Percentiles rank a stretch among this genome's conserved stretches.
Conservation (phyloP, 1,140 invertebrate genomes). For the Polyergus mexicanus region DNA sequence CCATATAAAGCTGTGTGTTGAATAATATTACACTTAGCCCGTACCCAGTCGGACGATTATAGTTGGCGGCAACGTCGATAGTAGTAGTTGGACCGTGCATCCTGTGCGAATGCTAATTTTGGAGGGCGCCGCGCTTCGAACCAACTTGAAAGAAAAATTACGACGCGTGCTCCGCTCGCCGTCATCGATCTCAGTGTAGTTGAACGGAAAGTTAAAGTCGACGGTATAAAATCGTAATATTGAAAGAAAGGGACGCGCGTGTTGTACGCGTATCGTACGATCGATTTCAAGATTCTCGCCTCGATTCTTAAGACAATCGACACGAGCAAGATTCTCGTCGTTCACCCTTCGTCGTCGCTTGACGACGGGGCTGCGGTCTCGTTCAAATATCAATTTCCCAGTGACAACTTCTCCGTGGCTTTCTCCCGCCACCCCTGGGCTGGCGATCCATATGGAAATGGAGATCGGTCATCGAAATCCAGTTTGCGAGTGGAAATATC, state of each 20-base stretch:
- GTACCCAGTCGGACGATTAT: slow-evolving; percentile 86
- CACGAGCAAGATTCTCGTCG: background rate
- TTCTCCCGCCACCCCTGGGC: slow-evolving; percentile 17
- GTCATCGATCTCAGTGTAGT: slow-evolving; percentile 1
- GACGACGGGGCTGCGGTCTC: slow-evolving; percentile 27
- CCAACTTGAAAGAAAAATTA: slow-evolving; percentile 47
- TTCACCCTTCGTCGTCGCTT: background rate
- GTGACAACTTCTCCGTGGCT: slow-evolving; percentile 76
- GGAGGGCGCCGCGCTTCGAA: slow-evolving; percentile 47
- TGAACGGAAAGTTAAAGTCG: background rate
- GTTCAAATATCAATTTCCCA: slow-evolving; percentile 82
- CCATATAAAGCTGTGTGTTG: slow-evolving; percentile 86
- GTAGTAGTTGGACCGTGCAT: slow-evolving; percentile 87
- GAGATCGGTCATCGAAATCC: slow-evolving; percentile 84
- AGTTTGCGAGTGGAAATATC: slow-evolving; percentile 84
- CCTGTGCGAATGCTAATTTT: slow-evolving; percentile 87
- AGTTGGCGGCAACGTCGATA: slow-evolving; percentile 85
- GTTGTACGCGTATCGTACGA: slow-evolving; percentile 1
- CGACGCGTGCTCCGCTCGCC: slow-evolving; percentile 20
- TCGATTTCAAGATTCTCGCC: slow-evolving; percentile 2
- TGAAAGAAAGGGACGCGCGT: background rate
- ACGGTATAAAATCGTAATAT: slow-evolving; percentile 4
- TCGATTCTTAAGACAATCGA: background rate
- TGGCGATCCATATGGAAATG: slow-evolving; percentile 82
- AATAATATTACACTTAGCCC: slow-evolving; percentile 87